These are phyloP conservation scores for Galbula dea DNA, from an alignment of 2,113 vertebrate genomes.

Conservation along the genomic window DNA sequence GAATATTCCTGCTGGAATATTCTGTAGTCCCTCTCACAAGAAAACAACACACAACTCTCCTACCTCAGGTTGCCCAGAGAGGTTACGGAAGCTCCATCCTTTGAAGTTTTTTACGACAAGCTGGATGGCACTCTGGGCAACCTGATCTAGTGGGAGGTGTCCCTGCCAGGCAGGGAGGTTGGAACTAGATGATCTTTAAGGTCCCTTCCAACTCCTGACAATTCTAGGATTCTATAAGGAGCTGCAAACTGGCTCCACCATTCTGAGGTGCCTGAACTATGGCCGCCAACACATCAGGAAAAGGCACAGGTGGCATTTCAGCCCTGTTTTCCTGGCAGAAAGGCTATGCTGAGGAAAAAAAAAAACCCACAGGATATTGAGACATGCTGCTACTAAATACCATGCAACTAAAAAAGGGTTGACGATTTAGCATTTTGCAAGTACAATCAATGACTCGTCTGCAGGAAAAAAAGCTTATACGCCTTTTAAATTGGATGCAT, in stretches of 20 bases:
- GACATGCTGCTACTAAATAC: background rate
- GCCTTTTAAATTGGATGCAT: rapidly evolving
- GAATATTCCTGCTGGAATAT: rapidly evolving
- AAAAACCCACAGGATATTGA: background rate
- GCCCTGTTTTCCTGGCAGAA: background rate
- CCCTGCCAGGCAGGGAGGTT: too few species aligned
- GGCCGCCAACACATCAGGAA: background rate
- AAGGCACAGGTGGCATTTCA: background rate
- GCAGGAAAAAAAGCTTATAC: background rate
- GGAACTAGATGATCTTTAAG: too few species aligned
- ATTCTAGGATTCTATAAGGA: too few species aligned
- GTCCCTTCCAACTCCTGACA: too few species aligned
- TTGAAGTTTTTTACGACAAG: too few species aligned
- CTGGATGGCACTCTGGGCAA: too few species aligned
- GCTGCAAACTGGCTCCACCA: background rate
- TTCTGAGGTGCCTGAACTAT: background rate
- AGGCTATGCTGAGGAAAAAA: background rate
- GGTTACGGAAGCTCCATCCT: too few species aligned
- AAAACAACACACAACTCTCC: background rate
- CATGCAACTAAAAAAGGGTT: background rate
- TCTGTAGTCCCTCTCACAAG: background rate
- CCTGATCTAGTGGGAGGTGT: too few species aligned
- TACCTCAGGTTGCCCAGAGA: too few species aligned
- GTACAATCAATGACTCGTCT: background rate
- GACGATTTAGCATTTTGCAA: background rate